Base-by-base conservation (phyloP, 2,888 invertebrate genomes). In the Anagyrus pseudococci region DNA sequence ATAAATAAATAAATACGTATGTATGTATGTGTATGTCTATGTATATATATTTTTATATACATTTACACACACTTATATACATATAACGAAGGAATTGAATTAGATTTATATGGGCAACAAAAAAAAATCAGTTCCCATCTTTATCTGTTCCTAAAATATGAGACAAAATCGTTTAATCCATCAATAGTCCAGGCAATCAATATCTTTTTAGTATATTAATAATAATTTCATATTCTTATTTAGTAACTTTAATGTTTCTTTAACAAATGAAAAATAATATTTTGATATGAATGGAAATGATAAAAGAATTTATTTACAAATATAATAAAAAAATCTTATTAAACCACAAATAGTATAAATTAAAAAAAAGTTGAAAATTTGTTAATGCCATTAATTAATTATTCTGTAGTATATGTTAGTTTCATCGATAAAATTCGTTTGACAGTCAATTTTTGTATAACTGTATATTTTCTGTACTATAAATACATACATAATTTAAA, bases 31-130 rank as follows among this genome's bases (percentile, higher is more conserved):
- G 33, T 37, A 37, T 37, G 20, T 43, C 7, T 43, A 3, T 43
- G 19, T 43, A 19, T 17, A 19, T 44, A 22, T 19, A 10, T n/a
- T n/a, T n/a, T n/a, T n/a, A n/a, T n/a, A n/a, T n/a, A n/a, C n/a
- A n/a, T n/a, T n/a, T n/a, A n/a, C n/a, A n/a, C n/a, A n/a, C n/a
- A n/a, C n/a, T n/a, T n/a, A n/a, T n/a, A n/a, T n/a, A n/a, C 13
- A 23, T 23, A 44, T 4, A 10, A 75, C 77, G 71, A 78, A 77
- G 80, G 80, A 80, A 80, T 80, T 80, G 80, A 80, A 77, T 74
- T 80, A 79, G 77, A 74, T 73, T 76, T 79, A 79, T 71, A 73
- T 71, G 75, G 74, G 69, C 72, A 73, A 75, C 70, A 71, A 69
- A 71, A 73, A n/a, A 50, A 46, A 73, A 71, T 76, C 67, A 74